A percentile compares a stretch with the other conserved stretches of the same genome.
Evolutionary conservation across 2,113 vertebrate genomes (phyloP).

Genomic region (Hyperopisus bebe): DNA sequence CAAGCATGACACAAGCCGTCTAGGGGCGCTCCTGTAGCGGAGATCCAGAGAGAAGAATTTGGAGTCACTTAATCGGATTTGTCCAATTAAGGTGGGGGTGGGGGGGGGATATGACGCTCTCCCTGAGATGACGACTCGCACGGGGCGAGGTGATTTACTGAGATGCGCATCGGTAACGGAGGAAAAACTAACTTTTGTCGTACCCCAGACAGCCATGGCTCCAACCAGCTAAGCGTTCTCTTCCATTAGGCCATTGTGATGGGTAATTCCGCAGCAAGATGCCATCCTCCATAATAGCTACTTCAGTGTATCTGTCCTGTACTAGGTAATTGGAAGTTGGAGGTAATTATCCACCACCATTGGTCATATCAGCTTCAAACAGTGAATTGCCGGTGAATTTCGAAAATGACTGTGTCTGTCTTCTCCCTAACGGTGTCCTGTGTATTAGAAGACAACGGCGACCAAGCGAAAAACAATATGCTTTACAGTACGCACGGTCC

Average conservation of each 20-base stretch:
- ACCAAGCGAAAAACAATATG: background rate
- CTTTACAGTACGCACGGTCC: background rate
- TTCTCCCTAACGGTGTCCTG: background rate
- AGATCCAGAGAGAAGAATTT: conserved; percentile 1
- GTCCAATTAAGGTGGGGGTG: conserved; percentile 20
- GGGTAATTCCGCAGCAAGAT: background rate
- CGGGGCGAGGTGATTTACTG: background rate
- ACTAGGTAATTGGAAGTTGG: background rate
- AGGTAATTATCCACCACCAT: background rate
- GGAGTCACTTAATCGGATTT: conserved; percentile 22
- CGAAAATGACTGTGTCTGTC: background rate
- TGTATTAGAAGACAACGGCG: background rate
- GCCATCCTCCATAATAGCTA: background rate
- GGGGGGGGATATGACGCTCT: conserved; percentile 6
- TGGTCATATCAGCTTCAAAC: background rate
- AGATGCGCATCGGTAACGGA: background rate
- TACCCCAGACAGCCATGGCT: background rate
- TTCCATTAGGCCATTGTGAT: background rate
- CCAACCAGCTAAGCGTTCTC: background rate
- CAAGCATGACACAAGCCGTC: conserved; percentile 11
- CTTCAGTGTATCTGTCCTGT: background rate
- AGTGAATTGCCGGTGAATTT: background rate
- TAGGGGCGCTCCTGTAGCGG: conserved; percentile 10
- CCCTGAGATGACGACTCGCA: conserved; percentile 7
- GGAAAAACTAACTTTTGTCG: background rate